Conservation (phyloP, 1,140 invertebrate genomes). For the Aphelenchoides besseyi region DNA sequence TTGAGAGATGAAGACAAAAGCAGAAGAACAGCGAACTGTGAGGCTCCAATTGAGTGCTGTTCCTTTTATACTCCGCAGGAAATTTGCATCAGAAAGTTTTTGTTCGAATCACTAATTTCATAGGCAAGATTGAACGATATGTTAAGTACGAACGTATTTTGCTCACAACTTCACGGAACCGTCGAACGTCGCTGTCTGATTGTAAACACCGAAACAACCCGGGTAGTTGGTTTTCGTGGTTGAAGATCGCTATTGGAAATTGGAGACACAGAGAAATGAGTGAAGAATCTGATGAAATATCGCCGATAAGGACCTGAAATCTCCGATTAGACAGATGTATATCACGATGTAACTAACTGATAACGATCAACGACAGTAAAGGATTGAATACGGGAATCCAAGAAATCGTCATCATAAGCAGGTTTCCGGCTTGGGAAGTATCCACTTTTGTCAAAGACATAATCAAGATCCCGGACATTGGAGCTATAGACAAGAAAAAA, state of each 20-base stretch:
- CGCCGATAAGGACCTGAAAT: not conserved
- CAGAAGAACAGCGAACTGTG: no score
- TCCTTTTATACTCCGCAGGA: no score
- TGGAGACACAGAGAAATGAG: not conserved
- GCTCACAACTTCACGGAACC: not conserved
- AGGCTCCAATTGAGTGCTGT: no score
- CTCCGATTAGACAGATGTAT: not conserved
- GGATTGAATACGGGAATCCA: not conserved
- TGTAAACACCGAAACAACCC: not conserved
- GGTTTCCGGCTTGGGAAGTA: not conserved
- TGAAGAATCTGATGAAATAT: not conserved
- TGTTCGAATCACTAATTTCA: no score
- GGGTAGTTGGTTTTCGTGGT: not conserved
- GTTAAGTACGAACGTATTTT: no score
- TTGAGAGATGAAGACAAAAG: no score
- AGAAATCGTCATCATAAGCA: not conserved
- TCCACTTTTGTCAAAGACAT: not conserved
- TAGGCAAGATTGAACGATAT: no score
- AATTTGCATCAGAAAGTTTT: no score
- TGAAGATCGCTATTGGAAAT: not conserved
- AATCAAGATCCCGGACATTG: not conserved
- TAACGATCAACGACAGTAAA: not conserved
- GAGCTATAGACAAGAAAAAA: not conserved
- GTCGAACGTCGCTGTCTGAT: not conserved
- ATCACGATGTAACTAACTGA: not conserved